These are phyloP conservation scores for Rhogogaster chlorosoma DNA, from an alignment of 2,888 invertebrate species.

Conservation along the genomic window DNA sequence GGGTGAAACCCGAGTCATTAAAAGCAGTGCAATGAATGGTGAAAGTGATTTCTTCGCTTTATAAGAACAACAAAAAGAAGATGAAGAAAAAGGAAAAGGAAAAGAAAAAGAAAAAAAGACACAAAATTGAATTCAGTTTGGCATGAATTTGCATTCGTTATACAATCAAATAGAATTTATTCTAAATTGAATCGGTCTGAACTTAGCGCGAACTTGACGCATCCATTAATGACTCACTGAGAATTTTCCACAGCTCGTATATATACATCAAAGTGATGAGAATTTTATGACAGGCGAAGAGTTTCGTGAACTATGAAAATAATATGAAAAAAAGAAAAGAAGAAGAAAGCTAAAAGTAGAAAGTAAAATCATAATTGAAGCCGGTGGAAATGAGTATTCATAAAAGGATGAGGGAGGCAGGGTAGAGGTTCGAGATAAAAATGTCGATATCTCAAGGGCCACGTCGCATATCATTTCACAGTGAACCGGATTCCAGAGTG, in stretches of 20 bases:
- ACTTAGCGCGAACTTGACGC: background rate
- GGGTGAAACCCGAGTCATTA: constrained; percentile 19
- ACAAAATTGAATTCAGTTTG: background rate
- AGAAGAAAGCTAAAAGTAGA: background rate
- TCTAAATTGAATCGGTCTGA: background rate
- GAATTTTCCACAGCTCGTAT: background rate
- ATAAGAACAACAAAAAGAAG: background rate
- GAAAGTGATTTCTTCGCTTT: background rate
- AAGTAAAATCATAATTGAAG: constrained; percentile 3
- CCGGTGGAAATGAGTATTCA: background rate
- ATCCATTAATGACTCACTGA: background rate
- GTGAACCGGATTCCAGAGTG: background rate
- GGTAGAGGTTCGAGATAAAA: constrained; percentile 19
- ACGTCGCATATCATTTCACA: constrained; percentile 10
- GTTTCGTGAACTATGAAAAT: background rate
- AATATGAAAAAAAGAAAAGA: background rate
- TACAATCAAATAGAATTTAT: constrained; percentile 9
- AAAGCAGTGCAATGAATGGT: background rate
- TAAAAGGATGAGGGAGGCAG: background rate
- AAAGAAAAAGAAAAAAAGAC: background rate
- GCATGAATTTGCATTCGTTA: background rate
- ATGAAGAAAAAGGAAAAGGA: background rate
- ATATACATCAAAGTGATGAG: background rate
- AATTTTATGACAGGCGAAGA: background rate
- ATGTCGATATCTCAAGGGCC: background rate